A percentile compares a stretch with the other conserved stretches of the same genome.
Evolutionary conservation across 2,797 vertebrate genomes (phyloP).

Genomic region (Lateolabrax maculatus): DNA sequence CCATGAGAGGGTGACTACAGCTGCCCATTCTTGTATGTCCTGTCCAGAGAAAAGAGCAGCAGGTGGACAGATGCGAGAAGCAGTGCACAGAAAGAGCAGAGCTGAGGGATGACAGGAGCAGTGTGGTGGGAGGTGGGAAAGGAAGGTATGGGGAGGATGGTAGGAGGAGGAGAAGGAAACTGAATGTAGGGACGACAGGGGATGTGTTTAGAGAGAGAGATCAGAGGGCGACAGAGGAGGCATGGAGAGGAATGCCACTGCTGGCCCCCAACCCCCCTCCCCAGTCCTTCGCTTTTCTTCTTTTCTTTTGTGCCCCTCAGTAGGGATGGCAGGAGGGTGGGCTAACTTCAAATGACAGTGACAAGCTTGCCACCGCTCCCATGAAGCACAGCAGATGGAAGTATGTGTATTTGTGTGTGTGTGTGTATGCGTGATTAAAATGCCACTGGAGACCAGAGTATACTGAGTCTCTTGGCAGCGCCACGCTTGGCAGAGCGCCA

Average conservation of each 20-base stretch:
- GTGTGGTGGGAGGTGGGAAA: constrained; percentile 4
- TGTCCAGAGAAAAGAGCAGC: constrained; percentile 33
- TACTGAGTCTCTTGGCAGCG: constrained; percentile 76
- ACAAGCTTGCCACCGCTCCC: constrained; percentile 74
- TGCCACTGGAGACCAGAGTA: constrained; percentile 75
- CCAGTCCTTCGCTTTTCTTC: constrained; percentile 47
- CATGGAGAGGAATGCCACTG: constrained; percentile 65
- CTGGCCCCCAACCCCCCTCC: constrained; percentile 21
- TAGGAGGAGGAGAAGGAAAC: constrained; percentile 30
- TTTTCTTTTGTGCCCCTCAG: constrained; percentile 65
- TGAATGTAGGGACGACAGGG: constrained; percentile 30
- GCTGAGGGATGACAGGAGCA: constrained; percentile 21
- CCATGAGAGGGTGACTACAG: constrained; percentile 21
- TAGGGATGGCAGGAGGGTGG: constrained; percentile 60
- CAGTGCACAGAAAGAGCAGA: background rate
- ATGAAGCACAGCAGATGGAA: constrained; percentile 74
- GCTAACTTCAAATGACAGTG: constrained; percentile 78
- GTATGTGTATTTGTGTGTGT: constrained; percentile 50
- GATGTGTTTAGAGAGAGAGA: constrained; percentile 46
- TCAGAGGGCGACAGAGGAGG: constrained; percentile 52
- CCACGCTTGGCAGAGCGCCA: constrained; percentile 72
- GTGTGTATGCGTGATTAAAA: constrained; percentile 70
- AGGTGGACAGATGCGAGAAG: constrained; percentile 43
- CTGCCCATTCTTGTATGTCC: background rate
- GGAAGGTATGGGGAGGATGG: constrained; percentile 6